Base-by-base conservation (phyloP, 2,113 vertebrate species). In the Anolis sagrei region DNA sequence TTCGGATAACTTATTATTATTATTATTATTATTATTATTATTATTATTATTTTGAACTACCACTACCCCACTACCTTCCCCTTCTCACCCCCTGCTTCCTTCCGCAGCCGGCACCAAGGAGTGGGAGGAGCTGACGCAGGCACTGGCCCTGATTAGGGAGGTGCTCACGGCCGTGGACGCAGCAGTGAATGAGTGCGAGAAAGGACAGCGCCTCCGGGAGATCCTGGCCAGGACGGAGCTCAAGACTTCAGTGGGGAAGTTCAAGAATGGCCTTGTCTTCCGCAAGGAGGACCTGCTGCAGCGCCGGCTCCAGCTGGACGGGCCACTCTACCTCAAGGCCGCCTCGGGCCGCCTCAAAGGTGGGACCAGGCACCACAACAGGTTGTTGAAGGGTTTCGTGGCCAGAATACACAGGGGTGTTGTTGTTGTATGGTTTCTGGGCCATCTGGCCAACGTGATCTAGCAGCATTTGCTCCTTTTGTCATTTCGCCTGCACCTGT, bases 321-420 rank as follows among this genome's bases (percentile, higher is more conserved):
- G 98, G 81, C 94, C 93, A 0, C 96, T 99, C n/a, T 98, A 95
- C 95, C 99, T 98, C 97, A 99, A 98, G 88, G 97, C 97, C 27
- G 96, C 98, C 0, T 98, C 98, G 0, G 99, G 99, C 34, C 92
- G 97, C 76, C 93, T 97, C 69, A 99, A 99, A 98, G 98, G 99
- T 99, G 7, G 78, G 32, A 29, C 6, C 7, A 44, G 39, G 39
- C 39, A 44, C 39, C 39, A 44, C 39, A 44, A 44, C 39, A 5
- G 39, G 39, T 44, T 44, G 39, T 44, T 5, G 39, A 44, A 44
- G 39, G 39, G 39, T n/a, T n/a, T n/a, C n/a, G n/a, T n/a, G n/a
- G n/a, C n/a, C n/a, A n/a, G n/a, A n/a, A n/a, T n/a, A n/a, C n/a
- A n/a, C n/a, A n/a, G n/a, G n/a, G n/a, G n/a, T n/a, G n/a, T n/a